Conservation (phyloP, 2,113 vertebrate genomes). For the Heptranchias perlo region DNA sequence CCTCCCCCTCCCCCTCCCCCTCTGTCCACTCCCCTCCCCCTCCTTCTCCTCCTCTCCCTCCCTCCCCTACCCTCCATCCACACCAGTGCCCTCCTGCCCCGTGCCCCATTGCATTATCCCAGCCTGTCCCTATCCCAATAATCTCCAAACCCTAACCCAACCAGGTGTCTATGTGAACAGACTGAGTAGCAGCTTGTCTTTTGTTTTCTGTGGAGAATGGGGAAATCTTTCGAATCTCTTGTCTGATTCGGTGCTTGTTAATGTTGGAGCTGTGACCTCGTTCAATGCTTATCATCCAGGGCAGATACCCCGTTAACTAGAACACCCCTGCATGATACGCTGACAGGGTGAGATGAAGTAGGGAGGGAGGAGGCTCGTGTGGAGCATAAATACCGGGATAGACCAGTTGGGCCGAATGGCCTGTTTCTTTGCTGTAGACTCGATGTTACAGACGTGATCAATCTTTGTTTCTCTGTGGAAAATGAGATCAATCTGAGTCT, state of each 20-base stretch:
- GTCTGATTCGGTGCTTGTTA: neutral
- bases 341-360: too few relatives aligned
- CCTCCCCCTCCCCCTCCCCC: too few relatives aligned
- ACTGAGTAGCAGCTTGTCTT: neutral
- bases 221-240: neutral
- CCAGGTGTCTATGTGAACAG: neutral
- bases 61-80: too few relatives aligned
- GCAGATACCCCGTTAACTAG: neutral
- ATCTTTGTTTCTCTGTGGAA: neutral
- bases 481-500: neutral
- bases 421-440: too few relatives aligned
- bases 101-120: neutral
- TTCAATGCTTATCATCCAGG: too few relatives aligned
- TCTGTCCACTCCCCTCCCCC: neutral
- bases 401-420: too few relatives aligned
- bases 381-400: too few relatives aligned
- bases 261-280: neutral
- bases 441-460: neutral
- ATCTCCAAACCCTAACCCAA: neutral
- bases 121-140: neutral
- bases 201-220: neutral
- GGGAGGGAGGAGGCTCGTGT: too few relatives aligned
- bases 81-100: neutral
- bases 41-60: too few relatives aligned
- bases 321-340: neutral